Base-by-base conservation (phyloP, 1,140 invertebrate genomes). In the Aplysia californica region DNA sequence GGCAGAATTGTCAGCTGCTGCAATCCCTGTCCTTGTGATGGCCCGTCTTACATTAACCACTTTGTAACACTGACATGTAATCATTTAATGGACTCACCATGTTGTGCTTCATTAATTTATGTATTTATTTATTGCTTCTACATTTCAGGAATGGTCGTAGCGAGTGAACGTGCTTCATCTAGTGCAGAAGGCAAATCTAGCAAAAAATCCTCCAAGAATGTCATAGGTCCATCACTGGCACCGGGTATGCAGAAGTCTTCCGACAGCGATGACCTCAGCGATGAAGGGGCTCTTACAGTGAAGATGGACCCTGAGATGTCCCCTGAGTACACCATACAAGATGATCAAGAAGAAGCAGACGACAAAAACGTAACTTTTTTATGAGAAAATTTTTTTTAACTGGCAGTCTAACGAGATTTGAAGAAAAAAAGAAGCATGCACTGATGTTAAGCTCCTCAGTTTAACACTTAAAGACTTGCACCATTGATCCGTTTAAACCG, bases 231-330 rank as follows among this genome's bases (percentile, higher is more conserved):
- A 3, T n/a, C 31, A 10, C 33, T 76, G 26, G 67, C 79, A 26
- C 68, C 74, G n/a, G 10, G 31, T 75, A 41, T 65, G 59, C 72
- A 66, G 59, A 64, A 66, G 35, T 65, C 59, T 38, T 38, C 39
- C n/a, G 72, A 75, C 61, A 75, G 72, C 36, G 72, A 75, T 50
- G 72, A 75, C 50, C 39, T 65, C 5, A 75, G 72, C 59, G 72
- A 75, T 36, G 72, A 75, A 26, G 61, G 61, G 1, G 33, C 58
- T 38, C 61, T 75, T 10, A 75, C 41, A 0, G 59, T 75, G 2
- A 75, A 75, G 56, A 64, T 64, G 72, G 72, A 75, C 15, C 50
- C 72, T 41, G 59, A 44, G 21, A 65, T 66, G 58, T 65, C 58
- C 1, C 59, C 58, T 2, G 39, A 38, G 33, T 61, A 72, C 39